Conservation (phyloP, 2,888 invertebrate genomes). For the Platycheirus albimanus region DNA sequence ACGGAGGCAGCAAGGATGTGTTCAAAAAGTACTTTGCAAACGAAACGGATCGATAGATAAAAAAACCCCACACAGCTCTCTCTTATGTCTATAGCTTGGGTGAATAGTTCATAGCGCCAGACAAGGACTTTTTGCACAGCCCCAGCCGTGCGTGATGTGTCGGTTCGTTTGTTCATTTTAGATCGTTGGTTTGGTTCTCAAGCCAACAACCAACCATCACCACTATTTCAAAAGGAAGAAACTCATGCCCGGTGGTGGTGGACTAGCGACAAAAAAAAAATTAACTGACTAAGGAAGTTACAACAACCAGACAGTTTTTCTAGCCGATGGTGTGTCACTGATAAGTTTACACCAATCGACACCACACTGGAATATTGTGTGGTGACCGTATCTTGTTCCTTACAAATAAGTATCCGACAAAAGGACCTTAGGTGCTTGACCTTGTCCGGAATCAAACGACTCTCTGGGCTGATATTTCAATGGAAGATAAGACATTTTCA, state of each 20-base stretch:
- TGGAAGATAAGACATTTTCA: background rate
- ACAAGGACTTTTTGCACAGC: conserved; percentile 54
- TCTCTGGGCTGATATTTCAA: background rate
- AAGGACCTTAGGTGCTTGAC: conserved; percentile 46
- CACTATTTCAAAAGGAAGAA: background rate
- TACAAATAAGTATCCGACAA: background rate
- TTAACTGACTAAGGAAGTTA: conserved; percentile 55
- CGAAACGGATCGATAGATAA: conserved; percentile 42
- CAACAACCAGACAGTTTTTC: conserved; percentile 42
- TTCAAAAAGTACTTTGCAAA: conserved; percentile 10
- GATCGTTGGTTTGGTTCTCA: conserved; percentile 30
- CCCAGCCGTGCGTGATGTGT: conserved; percentile 61
- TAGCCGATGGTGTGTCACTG: conserved; percentile 64
- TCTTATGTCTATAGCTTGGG: conserved; percentile 46
- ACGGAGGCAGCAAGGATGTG: background rate
- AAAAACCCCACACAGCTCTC: conserved; percentile 11
- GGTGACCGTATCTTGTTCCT: conserved; percentile 27
- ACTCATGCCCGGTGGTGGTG: conserved; percentile 7
- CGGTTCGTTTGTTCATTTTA: conserved; percentile 70
- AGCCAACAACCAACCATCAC: conserved; percentile 27
- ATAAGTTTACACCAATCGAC: conserved; percentile 63
- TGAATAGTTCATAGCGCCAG: conserved; percentile 55
- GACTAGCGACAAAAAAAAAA: conserved; percentile 23
- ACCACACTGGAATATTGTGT: conserved; percentile 12
- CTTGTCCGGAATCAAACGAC: conserved; percentile 19